Conservation (phyloP, 2,888 invertebrate species). For the Platypus cylindrus region DNA sequence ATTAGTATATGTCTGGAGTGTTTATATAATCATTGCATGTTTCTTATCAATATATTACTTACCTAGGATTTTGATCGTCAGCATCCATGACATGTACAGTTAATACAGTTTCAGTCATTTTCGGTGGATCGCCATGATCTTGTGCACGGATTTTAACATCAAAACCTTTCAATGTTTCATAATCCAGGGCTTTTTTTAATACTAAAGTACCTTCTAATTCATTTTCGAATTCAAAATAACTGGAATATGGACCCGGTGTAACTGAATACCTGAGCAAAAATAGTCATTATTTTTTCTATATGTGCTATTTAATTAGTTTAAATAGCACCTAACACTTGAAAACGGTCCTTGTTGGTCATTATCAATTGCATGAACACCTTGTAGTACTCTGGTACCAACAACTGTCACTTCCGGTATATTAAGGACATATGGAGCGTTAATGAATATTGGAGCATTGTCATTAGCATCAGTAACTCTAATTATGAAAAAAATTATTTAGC, state of each 20-base stretch:
- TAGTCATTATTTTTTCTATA: background rate
- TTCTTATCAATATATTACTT: no score
- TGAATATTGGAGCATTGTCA: slow-evolving; percentile 77
- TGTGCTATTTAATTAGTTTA: background rate
- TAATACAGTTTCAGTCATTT: slow-evolving; percentile 60
- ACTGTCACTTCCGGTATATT: slow-evolving; percentile 75
- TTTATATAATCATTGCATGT: background rate
- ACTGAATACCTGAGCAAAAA: slow-evolving; percentile 47
- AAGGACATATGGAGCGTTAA: slow-evolving; percentile 66
- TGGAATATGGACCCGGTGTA: slow-evolving; percentile 64
- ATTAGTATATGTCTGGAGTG: no score
- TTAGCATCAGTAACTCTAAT: slow-evolving; percentile 70
- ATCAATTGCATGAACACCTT: slow-evolving; percentile 66
- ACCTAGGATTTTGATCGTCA: slow-evolving; percentile 83
- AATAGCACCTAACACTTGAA: slow-evolving; percentile 51
- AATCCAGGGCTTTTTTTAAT: slow-evolving; percentile 68
- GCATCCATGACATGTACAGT: slow-evolving; percentile 74
- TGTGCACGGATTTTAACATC: slow-evolving; percentile 60
- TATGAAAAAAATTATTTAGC: slow-evolving; percentile 1
- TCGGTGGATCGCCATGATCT: slow-evolving; percentile 74
- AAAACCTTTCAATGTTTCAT: slow-evolving; percentile 65
- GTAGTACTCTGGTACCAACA: slow-evolving; percentile 58
- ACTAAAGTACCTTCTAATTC: slow-evolving; percentile 75
- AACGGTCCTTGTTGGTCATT: slow-evolving; percentile 81
- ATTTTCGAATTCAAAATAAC: slow-evolving; percentile 72